Evolutionary conservation across 2,797 vertebrate species (phyloP), one percentile per base, ranked within the genome.

Genomic region (Chelon labrosus): DNA sequence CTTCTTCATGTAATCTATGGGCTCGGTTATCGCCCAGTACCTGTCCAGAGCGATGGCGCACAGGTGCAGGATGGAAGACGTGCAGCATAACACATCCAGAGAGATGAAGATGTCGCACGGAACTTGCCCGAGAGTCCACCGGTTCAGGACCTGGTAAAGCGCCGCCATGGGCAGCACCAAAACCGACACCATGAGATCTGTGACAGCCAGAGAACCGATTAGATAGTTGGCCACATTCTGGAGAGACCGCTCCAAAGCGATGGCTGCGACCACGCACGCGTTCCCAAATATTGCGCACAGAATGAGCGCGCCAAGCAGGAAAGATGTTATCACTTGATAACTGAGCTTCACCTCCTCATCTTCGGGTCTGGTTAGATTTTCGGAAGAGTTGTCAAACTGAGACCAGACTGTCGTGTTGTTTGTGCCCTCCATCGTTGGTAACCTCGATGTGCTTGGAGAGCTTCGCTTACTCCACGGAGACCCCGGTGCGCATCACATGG

Each of bases 151-250:
- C 72, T 98, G 98, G 76, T 98, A 97, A 37, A 97, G 94, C 11
- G 98, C 97, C 62, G 97, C 98, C 95, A 99, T 98, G 57, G 98
- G 98, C 94, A 99, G 96, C 84, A 99, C 98, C 67, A 99, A 88
- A 61, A 99, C 95, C 16, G 98, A 98, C 70, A 99, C 98, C 80
- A 98, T 97, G 73, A 99, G 96, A 86, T 99, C 98, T 17, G 98
- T 99, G 65, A 99, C 96, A 1, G 98, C 98, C 65, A 99, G 94
- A 42, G 97, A 99, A 20, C 97, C 97, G 92, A 99, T 99, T 75
- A 99, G 89, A 60, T 98, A 99, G 92, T 98, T 98, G 83, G 96
- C 97, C 0, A 98, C 97, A 42, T 97, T 97, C 85, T 99, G 98
- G 59, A 99, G 95, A 51, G 97, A 96, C 56, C 96, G 94, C 65